Base-by-base conservation (phyloP, 2,113 vertebrate genomes). In the Rynchops niger region DNA sequence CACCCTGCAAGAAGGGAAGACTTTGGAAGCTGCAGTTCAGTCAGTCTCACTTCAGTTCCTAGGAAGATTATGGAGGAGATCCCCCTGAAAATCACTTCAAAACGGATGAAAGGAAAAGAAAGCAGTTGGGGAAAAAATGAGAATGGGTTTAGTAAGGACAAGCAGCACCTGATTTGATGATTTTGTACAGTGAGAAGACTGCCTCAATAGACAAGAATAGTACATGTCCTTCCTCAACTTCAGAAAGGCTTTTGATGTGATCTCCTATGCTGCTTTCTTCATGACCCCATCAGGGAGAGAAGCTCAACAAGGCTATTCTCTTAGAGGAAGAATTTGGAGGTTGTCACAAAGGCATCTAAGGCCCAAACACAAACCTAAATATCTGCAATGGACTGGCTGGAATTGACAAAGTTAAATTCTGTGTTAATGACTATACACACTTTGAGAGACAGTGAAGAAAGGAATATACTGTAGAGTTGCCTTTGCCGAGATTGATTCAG, bases 201-300 rank as follows among this genome's bases (percentile, higher is more conserved):
- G 9, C 9, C 12, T 67, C 8, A 73, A 56, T 6, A 21, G 17
- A 49, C 15, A 58, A 72, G 7, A 76, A 4, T 29, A 47, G 22
- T 55, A 2, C 9, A 23, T 43, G 49, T 22, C 49, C 17, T 73
- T 77, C 17, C 47, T 62, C 38, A 81, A 1, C 6, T 45, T 77
- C 36, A 49, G 34, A 65, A 52, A 43, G 20, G 2, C 8, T 66
- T 91, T 47, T 73, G 15, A 66, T 82, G 15, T 18, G 15, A 65
- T 56, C 38, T 62, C 45, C 45, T 43, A 11, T 20, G 9, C 3
- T 66, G 10, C 7, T 61, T 61, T 11, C 21, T 80, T 90, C 70
- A 5, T 40, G 47, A 77, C 18, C 34, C 0, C 0, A 9, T 22
- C 3, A 5, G 14, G 52, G 12, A 61, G 11, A 66, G 9, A 66